A percentile compares a stretch with the other conserved stretches of the same genome.
Evolutionary conservation across 2,888 invertebrate species (phyloP).

Genomic region (Esperia sulphurella): DNA sequence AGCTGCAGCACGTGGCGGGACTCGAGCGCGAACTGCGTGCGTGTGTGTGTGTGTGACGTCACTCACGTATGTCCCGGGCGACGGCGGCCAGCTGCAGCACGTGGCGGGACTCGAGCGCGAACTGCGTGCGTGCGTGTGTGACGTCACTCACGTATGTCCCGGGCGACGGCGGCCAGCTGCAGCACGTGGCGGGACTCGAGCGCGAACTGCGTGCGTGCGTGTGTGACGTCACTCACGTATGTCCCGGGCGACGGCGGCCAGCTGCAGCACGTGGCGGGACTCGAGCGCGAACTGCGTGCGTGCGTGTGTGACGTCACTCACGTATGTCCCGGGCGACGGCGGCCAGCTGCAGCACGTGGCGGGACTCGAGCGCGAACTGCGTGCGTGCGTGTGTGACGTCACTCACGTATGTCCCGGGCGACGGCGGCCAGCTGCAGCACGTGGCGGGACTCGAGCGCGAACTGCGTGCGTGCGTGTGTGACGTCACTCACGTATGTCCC

Average conservation of each 20-base stretch:
- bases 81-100: slow-evolving; percentile 90
- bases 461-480: neutral
- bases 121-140: neutral
- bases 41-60: neutral
- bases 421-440: slow-evolving; percentile 90
- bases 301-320: no score
- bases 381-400: neutral
- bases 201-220: no score
- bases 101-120: slow-evolving; percentile 90
- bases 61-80: slow-evolving; percentile 81
- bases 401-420: slow-evolving; percentile 81
- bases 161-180: no score
- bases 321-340: no score
- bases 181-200: no score
- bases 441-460: slow-evolving; percentile 90
- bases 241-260: slow-evolving; percentile 87
- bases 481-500: no score
- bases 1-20: no score
- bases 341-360: no score
- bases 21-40: no score
- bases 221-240: slow-evolving; percentile 65
- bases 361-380: no score
- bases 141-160: no score
- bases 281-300: slow-evolving; percentile 80
- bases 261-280: slow-evolving; percentile 88